Evolutionary conservation across 1,140 invertebrate genomes (phyloP), one percentile per base, ranked within the genome.

Genomic region (Teleogryllus occipitalis): DNA sequence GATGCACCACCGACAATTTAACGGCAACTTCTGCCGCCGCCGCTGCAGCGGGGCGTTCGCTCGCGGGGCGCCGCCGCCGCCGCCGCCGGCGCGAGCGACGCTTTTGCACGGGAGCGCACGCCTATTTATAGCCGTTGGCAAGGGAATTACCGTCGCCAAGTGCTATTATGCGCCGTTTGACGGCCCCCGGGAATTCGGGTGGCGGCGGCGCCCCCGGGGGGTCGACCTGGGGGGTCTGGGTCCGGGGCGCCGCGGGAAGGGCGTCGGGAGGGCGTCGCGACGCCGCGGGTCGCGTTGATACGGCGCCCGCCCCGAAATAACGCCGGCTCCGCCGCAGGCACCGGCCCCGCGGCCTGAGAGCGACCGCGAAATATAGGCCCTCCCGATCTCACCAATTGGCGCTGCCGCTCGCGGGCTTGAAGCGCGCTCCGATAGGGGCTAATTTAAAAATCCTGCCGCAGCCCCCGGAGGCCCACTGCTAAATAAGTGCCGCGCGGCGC

Each of bases 311-410:
- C 10, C 49, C 54, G 54, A 65, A 65, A 65, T 65, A 65, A 65
- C 54, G 54, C 7, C 54, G 10, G 54, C 54, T 65, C 54, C 18
- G 27, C 27, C 27, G 27, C 27, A 1, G 27, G 1, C 27, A 5
- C 27, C 27, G 27, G 1, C 27, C 27, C 27, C 27, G 27, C 27
- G 27, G 27, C 27, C 27, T 18, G 49, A 65, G 54, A 18, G 54
- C 18, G 10, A 65, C 8, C 54, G 54, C 54, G 54, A 65, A 65
- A 65, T 65, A 65, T 65, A 65, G 54, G 54, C 0, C 10, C 54
- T 65, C 54, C 54, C 54, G 54, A 65, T 65, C 54, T 65, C 54
- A 65, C 54, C 54, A 65, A 65, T 65, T 65, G 54, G 54, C 54
- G 2, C 54, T 39, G 54, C 54, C 18, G 2, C 54, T 1, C 18